Percentiles rank a stretch among this genome's conserved stretches.
Conservation (phyloP, 2,888 invertebrate genomes). For the Tanypteryx hageni region DNA sequence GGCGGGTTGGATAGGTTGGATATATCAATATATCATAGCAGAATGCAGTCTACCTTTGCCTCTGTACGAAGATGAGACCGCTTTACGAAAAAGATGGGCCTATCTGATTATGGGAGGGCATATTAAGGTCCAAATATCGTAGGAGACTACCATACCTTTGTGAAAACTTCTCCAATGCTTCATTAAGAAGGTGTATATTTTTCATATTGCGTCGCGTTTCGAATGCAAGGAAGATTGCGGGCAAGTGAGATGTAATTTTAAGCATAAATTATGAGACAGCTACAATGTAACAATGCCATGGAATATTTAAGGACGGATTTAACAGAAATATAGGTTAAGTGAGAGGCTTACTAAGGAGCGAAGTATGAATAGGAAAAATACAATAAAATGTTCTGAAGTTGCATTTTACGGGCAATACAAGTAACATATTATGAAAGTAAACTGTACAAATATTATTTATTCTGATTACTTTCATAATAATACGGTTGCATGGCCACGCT, state of each 20-base stretch:
- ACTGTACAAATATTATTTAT: too few species aligned
- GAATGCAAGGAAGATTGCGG: neutral
- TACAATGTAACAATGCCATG: neutral
- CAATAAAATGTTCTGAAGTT: neutral
- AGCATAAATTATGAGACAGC: conserved; percentile 8
- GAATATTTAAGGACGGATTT: neutral
- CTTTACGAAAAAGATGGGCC: neutral
- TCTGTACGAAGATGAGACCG: neutral
- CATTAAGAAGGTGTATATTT: neutral
- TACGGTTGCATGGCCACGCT: too few species aligned
- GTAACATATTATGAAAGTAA: neutral
- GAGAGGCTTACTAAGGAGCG: neutral
- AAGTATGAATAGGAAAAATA: neutral
- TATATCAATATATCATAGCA: neutral
- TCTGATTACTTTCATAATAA: too few species aligned
- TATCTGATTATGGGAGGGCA: neutral
- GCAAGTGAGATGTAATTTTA: neutral
- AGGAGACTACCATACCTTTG: neutral
- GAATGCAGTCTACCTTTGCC: neutral
- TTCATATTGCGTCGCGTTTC: neutral
- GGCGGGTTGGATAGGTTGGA: neutral
- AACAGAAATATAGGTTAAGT: neutral
- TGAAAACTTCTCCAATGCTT: neutral
- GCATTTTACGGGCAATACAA: neutral
- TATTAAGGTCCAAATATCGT: neutral